Conservation (phyloP, 1,140 invertebrate species). For the Drosophila subpulchrella region DNA sequence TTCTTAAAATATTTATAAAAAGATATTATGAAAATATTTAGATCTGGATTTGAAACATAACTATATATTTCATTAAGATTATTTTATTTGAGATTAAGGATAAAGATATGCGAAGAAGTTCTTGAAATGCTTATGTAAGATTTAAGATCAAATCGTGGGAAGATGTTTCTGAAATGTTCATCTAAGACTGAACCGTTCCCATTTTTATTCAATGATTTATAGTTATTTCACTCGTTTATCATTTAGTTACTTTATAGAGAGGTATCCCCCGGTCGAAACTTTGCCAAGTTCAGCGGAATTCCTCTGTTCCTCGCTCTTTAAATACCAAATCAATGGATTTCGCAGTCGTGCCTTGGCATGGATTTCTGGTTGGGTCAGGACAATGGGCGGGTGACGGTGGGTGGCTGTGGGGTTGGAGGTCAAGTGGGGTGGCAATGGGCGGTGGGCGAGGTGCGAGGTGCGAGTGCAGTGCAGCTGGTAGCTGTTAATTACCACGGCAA, state of each 20-base stretch:
- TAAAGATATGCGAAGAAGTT: no score
- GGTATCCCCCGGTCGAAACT: not conserved
- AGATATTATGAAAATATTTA: no score
- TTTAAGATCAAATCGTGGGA: no score
- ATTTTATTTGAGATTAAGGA: no score
- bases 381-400: not conserved
- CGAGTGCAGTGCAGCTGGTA: slow-evolving; percentile 26
- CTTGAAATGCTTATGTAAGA: no score
- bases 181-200: no score
- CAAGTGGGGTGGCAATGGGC: slow-evolving; percentile 8
- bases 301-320: slow-evolving; percentile 14
- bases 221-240: no score
- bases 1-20: no score
- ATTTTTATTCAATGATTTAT: no score
- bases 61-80: no score
- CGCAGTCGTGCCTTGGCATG: slow-evolving; percentile 38
- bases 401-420: not conserved
- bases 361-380: slow-evolving; percentile 17
- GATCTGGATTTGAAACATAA: no score
- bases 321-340: slow-evolving; percentile 60
- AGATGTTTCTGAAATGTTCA: no score
- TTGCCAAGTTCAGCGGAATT: not conserved
- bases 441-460: slow-evolving; percentile 16
- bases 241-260: not conserved
- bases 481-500: slow-evolving; percentile 77